These are phyloP conservation scores for Rhyacophila evoluta DNA, from an alignment of 2,888 invertebrate species.

Conservation along the genomic window DNA sequence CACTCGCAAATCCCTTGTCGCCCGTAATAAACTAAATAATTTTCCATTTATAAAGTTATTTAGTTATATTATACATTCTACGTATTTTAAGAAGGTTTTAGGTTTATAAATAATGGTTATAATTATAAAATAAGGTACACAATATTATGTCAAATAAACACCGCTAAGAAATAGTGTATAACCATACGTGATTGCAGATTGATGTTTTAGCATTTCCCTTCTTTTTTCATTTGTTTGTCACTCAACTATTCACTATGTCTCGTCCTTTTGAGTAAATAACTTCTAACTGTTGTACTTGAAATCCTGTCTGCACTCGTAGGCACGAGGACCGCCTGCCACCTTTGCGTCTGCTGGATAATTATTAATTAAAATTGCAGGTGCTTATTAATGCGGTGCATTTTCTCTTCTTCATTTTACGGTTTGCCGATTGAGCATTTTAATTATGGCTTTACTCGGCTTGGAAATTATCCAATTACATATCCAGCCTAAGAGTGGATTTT, in stretches of 20 bases:
- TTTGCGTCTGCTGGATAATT: conserved; percentile 41
- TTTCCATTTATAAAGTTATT: too few species aligned
- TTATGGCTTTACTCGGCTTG: not conserved
- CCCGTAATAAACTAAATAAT: too few species aligned
- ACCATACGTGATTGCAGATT: too few species aligned
- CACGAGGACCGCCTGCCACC: conserved; percentile 25
- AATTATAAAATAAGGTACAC: too few species aligned
- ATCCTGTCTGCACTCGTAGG: not conserved
- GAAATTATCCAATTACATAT: not conserved
- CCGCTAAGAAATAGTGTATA: too few species aligned
- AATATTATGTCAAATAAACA: too few species aligned
- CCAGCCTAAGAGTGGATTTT: not conserved
- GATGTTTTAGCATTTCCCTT: not conserved
- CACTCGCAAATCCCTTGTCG: too few species aligned
- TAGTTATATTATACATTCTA: too few species aligned
- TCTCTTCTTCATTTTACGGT: conserved; percentile 26
- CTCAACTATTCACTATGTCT: not conserved
- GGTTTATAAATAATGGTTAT: too few species aligned
- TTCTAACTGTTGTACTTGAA: conserved; percentile 1
- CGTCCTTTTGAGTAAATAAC: conserved; percentile 23
- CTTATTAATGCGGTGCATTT: conserved; percentile 39
- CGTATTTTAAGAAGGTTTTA: too few species aligned
- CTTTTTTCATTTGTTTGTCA: not conserved
- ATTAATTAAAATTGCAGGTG: conserved; percentile 48
- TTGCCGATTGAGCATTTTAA: conserved; percentile 26